Conservation (phyloP, 2,113 vertebrate genomes). For the Raphicerus campestris region DNA sequence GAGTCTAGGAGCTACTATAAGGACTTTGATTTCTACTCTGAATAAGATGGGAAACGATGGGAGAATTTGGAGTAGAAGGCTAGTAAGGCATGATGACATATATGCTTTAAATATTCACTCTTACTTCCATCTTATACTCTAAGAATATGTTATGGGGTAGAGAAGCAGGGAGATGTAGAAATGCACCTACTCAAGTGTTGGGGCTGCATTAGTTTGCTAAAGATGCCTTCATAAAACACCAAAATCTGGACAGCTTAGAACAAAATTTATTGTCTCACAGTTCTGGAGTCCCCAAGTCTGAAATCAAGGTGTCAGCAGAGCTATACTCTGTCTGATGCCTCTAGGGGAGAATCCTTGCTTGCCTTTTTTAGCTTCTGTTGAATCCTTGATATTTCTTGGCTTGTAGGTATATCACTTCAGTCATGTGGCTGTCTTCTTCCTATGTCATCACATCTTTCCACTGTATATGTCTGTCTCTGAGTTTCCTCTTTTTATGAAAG, state of each 20-base stretch:
- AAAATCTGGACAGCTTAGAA: neutral
- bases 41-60: neutral
- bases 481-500: neutral
- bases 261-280: neutral
- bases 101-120: neutral
- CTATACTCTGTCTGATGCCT: neutral
- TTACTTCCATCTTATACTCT: neutral
- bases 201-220: neutral
- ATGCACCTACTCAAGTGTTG: neutral
- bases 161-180: neutral
- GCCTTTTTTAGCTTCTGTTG: neutral
- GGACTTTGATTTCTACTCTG: neutral
- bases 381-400: neutral
- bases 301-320: neutral
- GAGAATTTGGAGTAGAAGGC: neutral
- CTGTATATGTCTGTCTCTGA: neutral
- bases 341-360: neutral
- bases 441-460: neutral
- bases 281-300: neutral
- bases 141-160: neutral
- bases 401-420: neutral
- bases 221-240: neutral
- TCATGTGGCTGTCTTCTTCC: neutral
- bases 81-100: neutral
- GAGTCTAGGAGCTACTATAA: neutral